Evolutionary conservation across 2,888 invertebrate species (phyloP).

Genomic region (Linnaemya tessellans): DNA sequence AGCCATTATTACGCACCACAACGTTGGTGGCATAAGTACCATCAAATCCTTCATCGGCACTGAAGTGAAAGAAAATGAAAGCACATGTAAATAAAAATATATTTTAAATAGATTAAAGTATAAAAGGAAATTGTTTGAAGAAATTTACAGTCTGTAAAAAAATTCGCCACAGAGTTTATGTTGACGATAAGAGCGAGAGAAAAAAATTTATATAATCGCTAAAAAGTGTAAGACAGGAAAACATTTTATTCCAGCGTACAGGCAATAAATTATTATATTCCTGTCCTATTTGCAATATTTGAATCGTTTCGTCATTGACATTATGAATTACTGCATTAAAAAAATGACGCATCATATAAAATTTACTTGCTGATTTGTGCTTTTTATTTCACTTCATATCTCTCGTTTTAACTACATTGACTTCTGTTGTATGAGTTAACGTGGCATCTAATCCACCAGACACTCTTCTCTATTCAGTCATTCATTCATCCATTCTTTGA

Average conservation of each 20-base stretch:
- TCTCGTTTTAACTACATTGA: not conserved
- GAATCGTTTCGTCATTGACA: too few relatives aligned
- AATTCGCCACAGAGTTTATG: too few relatives aligned
- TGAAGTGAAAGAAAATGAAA: constrained; percentile 79
- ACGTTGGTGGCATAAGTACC: constrained; percentile 99
- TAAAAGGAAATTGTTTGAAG: too few relatives aligned
- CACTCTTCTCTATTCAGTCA: constrained; percentile 28
- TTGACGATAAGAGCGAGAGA: not conserved
- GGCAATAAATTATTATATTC: too few relatives aligned
- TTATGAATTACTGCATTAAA: too few relatives aligned
- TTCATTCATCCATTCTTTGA: constrained; percentile 14
- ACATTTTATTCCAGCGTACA: too few relatives aligned
- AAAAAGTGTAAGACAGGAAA: too few relatives aligned
- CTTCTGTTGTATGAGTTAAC: not conserved
- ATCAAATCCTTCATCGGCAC: constrained; percentile 99
- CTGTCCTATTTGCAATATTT: too few relatives aligned
- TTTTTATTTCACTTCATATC: not conserved
- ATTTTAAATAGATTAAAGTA: not conserved
- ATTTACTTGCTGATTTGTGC: too few relatives aligned
- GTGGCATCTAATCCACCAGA: constrained; percentile 14
- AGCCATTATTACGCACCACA: constrained; percentile 97
- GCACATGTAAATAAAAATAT: not conserved
- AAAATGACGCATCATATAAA: too few relatives aligned
- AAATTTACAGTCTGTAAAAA: too few relatives aligned
- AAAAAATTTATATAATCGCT: too few relatives aligned